These are phyloP conservation scores for Synergus japonicus DNA, from an alignment of 2,888 invertebrate species.

Conservation along the genomic window DNA sequence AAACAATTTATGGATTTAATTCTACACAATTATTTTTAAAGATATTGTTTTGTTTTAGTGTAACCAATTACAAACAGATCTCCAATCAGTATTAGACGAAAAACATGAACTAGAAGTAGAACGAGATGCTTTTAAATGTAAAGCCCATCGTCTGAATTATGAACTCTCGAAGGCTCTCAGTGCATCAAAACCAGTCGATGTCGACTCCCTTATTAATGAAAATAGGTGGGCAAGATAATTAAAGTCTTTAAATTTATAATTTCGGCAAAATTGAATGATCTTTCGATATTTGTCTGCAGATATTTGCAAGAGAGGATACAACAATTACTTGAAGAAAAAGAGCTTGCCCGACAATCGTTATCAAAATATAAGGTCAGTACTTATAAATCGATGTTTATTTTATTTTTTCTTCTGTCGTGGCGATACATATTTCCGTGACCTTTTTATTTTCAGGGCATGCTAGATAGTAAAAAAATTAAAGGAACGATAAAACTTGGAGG, in stretches of 20 bases:
- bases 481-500: constrained; percentile 84
- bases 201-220: constrained; percentile 89
- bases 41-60: constrained; percentile 78
- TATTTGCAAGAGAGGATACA: constrained; percentile 89
- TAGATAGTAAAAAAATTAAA: constrained; percentile 86
- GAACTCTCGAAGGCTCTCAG: constrained; percentile 86
- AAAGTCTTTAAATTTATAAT: background rate
- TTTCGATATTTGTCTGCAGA: constrained; percentile 66
- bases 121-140: constrained; percentile 89
- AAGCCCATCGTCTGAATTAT: constrained; percentile 89
- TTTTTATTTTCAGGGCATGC: constrained; percentile 80
- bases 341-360: constrained; percentile 85
- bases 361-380: constrained; percentile 85
- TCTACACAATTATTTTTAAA: background rate
- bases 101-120: constrained; percentile 90
- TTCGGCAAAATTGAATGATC: background rate
- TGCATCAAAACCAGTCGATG: constrained; percentile 82
- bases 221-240: constrained; percentile 80
- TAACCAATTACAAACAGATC: constrained; percentile 86
- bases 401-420: constrained; percentile 4
- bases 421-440: background rate
- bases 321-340: constrained; percentile 88
- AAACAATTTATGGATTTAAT: constrained; percentile 1
- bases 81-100: constrained; percentile 89
- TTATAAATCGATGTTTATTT: constrained; percentile 19